Evolutionary conservation across 1,140 invertebrate species (phyloP).

Genomic region (Lutraria rhynchaena): DNA sequence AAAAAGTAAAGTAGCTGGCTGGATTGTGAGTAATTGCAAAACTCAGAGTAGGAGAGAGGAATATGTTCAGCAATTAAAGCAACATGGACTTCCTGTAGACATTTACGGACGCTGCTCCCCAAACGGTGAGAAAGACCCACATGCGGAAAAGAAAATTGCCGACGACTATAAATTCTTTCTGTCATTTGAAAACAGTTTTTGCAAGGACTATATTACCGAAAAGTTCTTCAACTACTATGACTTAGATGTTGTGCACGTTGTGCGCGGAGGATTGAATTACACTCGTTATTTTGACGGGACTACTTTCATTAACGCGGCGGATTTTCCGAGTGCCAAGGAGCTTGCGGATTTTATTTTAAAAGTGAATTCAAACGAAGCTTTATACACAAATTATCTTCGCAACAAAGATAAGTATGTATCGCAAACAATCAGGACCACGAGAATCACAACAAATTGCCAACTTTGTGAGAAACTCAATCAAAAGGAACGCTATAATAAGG

Average conservation of each 20-base stretch:
- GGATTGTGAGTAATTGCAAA: slow-evolving; percentile 23
- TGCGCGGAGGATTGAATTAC: slow-evolving; percentile 24
- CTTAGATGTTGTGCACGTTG: slow-evolving; percentile 4
- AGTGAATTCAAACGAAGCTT: not conserved
- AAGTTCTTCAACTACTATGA: slow-evolving; percentile 89
- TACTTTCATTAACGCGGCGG: slow-evolving; percentile 38
- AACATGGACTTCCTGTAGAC: slow-evolving; percentile 8
- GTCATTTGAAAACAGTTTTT: slow-evolving; percentile 92
- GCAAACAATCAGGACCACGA: not conserved
- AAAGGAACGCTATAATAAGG: not conserved
- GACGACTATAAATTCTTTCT: slow-evolving; percentile 74
- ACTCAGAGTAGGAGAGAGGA: not conserved
- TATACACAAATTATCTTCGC: not conserved
- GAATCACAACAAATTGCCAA: not conserved
- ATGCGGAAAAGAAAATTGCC: not conserved
- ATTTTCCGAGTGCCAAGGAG: not conserved
- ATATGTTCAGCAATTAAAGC: not conserved
- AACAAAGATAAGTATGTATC: slow-evolving; percentile 16
- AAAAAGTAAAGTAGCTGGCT: slow-evolving; percentile 1
- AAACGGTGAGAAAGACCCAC: not conserved
- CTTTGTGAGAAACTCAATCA: slow-evolving; percentile 30
- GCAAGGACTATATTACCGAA: slow-evolving; percentile 97
- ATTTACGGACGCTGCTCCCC: not conserved
- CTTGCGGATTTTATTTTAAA: slow-evolving; percentile 5
- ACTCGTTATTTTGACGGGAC: not conserved